These are phyloP conservation scores for Frankliniella fusca DNA, from an alignment of 2,888 invertebrate species.

Conservation along the genomic window DNA sequence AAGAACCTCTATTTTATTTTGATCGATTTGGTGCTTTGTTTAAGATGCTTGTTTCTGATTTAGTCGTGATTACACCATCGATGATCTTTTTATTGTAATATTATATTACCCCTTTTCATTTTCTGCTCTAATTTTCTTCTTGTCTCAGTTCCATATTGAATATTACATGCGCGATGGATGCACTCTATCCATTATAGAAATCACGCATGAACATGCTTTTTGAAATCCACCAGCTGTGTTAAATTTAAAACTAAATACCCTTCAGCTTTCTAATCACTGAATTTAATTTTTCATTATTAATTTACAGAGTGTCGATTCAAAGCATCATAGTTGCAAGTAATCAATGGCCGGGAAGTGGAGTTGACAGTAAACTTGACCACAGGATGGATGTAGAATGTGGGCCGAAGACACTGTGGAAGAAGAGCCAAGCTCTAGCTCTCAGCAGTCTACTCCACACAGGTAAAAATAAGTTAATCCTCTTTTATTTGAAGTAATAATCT, in stretches of 20 bases:
- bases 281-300: neutral
- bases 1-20: neutral
- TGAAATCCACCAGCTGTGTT: neutral
- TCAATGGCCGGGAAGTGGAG: neutral
- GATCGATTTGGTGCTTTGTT: neutral
- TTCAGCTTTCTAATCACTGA: neutral
- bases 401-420: constrained; percentile 17
- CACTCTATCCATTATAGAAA: too few species aligned
- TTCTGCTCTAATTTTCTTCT: neutral
- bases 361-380: neutral
- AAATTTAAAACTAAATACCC: neutral
- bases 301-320: neutral
- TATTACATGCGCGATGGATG: neutral
- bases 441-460: constrained; percentile 11
- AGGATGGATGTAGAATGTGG: constrained; percentile 6
- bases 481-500: neutral
- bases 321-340: too few species aligned
- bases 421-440: constrained; percentile 9
- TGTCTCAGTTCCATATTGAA: neutral
- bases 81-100: neutral
- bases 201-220: too few species aligned
- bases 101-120: neutral
- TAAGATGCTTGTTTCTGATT: neutral
- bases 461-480: neutral
- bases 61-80: neutral